Percentiles rank a stretch among this genome's conserved stretches.
Evolutionary conservation across 2,888 invertebrate species (phyloP).

Genomic region (Drosophila buzzatii): DNA sequence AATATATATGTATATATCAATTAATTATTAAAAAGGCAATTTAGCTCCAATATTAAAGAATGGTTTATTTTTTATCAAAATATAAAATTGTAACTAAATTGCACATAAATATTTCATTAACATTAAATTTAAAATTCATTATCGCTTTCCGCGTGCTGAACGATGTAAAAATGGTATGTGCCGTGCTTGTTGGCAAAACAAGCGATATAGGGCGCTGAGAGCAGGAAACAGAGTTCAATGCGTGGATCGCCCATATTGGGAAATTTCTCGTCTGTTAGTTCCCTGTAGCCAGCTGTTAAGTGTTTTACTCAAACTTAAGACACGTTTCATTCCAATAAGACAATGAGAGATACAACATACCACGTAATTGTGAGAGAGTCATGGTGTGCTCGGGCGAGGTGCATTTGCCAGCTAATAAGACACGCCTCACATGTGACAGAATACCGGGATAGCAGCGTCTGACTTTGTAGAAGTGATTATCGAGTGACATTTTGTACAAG

Average conservation of each 20-base stretch:
- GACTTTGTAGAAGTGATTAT: constrained; percentile 51
- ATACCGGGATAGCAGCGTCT: constrained; percentile 36
- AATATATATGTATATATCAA: too few species aligned
- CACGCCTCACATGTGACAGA: constrained; percentile 18
- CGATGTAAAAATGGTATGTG: constrained; percentile 50
- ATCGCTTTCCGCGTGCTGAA: constrained; percentile 6
- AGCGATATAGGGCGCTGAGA: constrained; percentile 52
- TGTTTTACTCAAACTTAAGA: background rate
- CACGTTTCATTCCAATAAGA: background rate
- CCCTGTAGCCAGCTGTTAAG: constrained; percentile 41
- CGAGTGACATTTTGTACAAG: constrained; percentile 31
- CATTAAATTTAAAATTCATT: background rate
- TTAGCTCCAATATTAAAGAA: background rate
- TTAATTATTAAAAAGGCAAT: background rate
- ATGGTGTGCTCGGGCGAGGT: constrained; percentile 48
- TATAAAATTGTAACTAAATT: constrained; percentile 2
- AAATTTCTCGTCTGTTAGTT: constrained; percentile 47
- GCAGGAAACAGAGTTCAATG: constrained; percentile 52
- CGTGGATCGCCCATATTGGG: constrained; percentile 54
- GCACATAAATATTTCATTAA: background rate
- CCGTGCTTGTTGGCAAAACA: constrained; percentile 54
- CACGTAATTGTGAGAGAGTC: constrained; percentile 58
- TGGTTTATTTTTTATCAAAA: background rate
- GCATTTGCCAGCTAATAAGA: constrained; percentile 35
- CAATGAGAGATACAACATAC: constrained; percentile 30